Evolutionary conservation across 1,140 invertebrate species (phyloP).

Genomic region (Aradophagus sp.): DNA sequence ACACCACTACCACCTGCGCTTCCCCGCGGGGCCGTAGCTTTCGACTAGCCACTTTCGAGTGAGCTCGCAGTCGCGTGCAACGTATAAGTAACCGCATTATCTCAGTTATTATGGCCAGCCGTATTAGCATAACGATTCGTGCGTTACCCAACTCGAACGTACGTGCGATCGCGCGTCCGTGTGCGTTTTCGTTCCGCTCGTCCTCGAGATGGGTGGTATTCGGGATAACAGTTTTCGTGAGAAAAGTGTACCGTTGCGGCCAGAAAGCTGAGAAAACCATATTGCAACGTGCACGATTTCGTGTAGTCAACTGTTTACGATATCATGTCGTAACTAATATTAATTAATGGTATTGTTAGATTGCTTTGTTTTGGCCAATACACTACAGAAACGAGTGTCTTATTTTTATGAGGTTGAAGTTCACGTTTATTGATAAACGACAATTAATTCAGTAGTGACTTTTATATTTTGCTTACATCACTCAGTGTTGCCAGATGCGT

Average conservation of each 20-base stretch:
- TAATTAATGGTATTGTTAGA: too few relatives aligned
- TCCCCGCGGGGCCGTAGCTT: slow-evolving; percentile 52
- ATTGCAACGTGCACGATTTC: too few relatives aligned
- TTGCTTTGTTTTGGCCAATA: too few relatives aligned
- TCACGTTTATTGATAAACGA: too few relatives aligned
- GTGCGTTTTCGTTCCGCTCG: slow-evolving; percentile 26
- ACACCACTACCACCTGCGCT: slow-evolving; percentile 37
- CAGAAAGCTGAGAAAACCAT: slow-evolving; percentile 16
- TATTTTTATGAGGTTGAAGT: too few relatives aligned
- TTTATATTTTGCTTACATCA: too few relatives aligned
- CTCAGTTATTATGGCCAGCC: slow-evolving; percentile 66
- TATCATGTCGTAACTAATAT: too few relatives aligned
- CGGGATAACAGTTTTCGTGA: slow-evolving; percentile 49
- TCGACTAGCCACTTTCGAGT: slow-evolving; percentile 59
- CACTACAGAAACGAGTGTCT: too few relatives aligned
- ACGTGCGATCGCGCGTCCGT: slow-evolving; percentile 39
- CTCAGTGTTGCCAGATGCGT: too few relatives aligned
- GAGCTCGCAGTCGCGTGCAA: slow-evolving; percentile 52
- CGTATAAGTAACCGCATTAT: slow-evolving; percentile 67
- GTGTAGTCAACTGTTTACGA: too few relatives aligned
- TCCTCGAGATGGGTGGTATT: slow-evolving; percentile 57
- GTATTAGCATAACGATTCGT: slow-evolving; percentile 70
- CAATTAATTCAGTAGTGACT: too few relatives aligned
- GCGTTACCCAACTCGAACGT: slow-evolving; percentile 56
- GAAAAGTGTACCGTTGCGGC: slow-evolving; percentile 47